These are phyloP conservation scores for Drosophila guanche DNA, from an alignment of 1,140 invertebrate species.

Conservation along the genomic window DNA sequence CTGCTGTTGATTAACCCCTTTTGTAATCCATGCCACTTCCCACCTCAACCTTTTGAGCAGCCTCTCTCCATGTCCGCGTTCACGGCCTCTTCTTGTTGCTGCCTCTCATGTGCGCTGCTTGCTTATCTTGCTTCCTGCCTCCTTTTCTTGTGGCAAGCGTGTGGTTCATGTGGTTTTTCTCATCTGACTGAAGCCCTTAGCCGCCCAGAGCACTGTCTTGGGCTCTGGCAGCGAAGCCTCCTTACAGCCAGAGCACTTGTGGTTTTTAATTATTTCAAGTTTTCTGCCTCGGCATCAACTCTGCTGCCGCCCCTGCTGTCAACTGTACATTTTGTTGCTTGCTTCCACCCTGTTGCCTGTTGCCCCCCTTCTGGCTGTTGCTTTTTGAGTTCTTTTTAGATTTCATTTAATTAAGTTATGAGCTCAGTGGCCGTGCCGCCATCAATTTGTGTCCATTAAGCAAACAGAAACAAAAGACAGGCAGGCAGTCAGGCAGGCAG, in stretches of 20 bases:
- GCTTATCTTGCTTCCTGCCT: constrained; percentile 54
- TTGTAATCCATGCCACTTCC: constrained; percentile 61
- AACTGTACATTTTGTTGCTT: constrained; percentile 25
- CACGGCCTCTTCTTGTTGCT: constrained; percentile 19
- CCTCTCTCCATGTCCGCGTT: too few relatives aligned
- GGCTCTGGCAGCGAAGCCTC: constrained; percentile 24
- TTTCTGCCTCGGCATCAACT: constrained; percentile 15
- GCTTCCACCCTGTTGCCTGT: too few relatives aligned
- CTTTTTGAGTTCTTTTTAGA: background rate
- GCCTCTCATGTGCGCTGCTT: constrained; percentile 9
- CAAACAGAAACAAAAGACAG: background rate
- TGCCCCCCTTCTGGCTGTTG: too few relatives aligned
- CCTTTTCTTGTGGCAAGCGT: constrained; percentile 20
- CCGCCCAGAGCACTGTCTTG: constrained; percentile 14
- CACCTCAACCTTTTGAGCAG: constrained; percentile 2
- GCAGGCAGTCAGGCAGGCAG: too few relatives aligned
- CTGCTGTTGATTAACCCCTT: constrained; percentile 73
- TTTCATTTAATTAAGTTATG: constrained; percentile 59
- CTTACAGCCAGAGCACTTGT: constrained; percentile 57
- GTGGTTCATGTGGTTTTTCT: constrained; percentile 35
- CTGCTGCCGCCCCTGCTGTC: constrained; percentile 5
- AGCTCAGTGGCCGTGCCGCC: constrained; percentile 17
- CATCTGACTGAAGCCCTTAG: constrained; percentile 31
- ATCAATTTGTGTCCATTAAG: constrained; percentile 43
- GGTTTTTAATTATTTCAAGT: constrained; percentile 78